Evolutionary conservation across 1,140 invertebrate genomes (phyloP), one percentile per base, ranked within the genome.

Genomic region (Papilio xuthus): DNA sequence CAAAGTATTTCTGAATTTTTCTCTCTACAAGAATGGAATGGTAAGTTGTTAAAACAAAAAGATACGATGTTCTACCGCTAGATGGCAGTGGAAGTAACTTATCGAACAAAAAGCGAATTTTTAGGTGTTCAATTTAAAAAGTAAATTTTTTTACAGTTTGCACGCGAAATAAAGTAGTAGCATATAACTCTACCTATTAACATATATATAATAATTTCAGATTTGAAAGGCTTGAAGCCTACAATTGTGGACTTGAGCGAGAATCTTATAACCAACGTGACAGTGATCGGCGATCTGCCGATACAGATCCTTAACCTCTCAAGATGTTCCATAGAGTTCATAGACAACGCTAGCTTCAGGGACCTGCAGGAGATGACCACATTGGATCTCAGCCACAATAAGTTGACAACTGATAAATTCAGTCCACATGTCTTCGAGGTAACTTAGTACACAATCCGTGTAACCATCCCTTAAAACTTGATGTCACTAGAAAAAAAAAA

Each of bases 301-400:
- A 86, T 94, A 1, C 81, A 89, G 74, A 79, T 87, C 12, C 80
- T 94, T 20, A 92, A 94, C 79, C 83, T 94, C 20, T 94, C 94
- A 0, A 81, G 93, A 44, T 96, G 96, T 84, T 83, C 88, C 6
- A 96, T 97, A 26, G 89, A 86, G 1, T 88, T 84, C 6, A 96
- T 97, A 70, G 94, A 95, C 7, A 83, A 94, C 15, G 90, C 86
- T 0, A 95, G 95, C 4, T 97, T 97, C 84, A 94, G 92, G 77
- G 93, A 96, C 80, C 87, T 97, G 10, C 94, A 94, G 60, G 91
- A 95, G 77, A 93, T 97, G 81, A 90, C 88, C 4, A 94, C 94
- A 53, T 86, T 97, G 12, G 96, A 97, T 88, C 87, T 97, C 72
- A 97, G 96, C 80, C 88, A 96, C 79, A 97, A 97, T 86, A 90